Conservation (phyloP, 2,797 vertebrate species). For the Cyclura pinguis region DNA sequence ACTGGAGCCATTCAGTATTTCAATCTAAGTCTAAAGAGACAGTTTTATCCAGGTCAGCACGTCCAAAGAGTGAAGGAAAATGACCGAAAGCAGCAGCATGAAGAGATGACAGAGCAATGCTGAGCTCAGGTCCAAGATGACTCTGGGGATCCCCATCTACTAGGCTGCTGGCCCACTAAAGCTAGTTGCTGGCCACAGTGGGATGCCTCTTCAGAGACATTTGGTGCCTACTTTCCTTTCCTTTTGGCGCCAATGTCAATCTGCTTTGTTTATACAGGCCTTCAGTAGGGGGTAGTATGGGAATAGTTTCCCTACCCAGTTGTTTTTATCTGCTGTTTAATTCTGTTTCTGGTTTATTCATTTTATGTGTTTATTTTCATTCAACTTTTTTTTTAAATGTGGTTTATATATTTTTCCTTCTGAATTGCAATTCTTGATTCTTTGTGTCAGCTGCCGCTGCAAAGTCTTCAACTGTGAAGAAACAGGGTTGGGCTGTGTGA, state of each 20-base stretch:
- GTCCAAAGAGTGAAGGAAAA: background rate
- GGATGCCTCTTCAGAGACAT: background rate
- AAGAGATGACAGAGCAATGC: background rate
- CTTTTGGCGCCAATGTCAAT: background rate
- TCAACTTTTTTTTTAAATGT: background rate
- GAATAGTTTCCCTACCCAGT: conserved; percentile 1
- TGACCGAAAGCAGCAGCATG: background rate
- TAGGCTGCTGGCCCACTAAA: background rate
- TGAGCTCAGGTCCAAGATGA: background rate
- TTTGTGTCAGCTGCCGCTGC: background rate
- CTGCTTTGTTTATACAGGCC: background rate
- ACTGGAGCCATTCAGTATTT: too few relatives aligned
- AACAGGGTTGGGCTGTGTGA: background rate
- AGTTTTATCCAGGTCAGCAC: too few relatives aligned
- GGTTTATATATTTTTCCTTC: background rate
- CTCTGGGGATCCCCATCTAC: background rate
- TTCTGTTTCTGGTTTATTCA: background rate
- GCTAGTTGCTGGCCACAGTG: background rate
- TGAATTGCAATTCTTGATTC: background rate
- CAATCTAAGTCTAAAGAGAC: too few relatives aligned
- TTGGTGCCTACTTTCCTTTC: background rate
- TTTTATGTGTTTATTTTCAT: background rate
- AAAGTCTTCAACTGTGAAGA: background rate
- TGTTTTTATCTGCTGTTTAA: background rate
- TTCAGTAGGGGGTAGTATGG: background rate